A percentile compares a stretch with the other conserved stretches of the same genome.
phyloP scores from a whole-genome alignment of 2,113 vertebrate species.

The Chaetodon auriga region DNA sequence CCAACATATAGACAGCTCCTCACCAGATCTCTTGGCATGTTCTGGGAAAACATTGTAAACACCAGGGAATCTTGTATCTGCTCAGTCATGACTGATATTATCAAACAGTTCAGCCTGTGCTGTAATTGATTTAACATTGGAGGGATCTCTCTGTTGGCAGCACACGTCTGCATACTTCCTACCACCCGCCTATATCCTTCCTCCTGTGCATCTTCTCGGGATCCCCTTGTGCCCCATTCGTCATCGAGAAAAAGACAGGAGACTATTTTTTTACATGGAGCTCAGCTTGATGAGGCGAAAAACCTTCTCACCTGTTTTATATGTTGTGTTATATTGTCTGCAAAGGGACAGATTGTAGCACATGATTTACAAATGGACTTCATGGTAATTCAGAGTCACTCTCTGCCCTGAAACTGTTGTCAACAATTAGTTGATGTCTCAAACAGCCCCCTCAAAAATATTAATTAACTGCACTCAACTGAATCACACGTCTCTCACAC shows the following conservation, averaged over 20 bases:
- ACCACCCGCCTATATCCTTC: background rate
- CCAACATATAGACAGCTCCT: conserved; percentile 50
- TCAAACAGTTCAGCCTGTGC: conserved; percentile 39
- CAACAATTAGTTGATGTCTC: conserved; percentile 14
- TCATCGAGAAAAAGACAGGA: background rate
- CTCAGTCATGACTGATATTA: conserved; percentile 52
- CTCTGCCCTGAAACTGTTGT: conserved; percentile 5
- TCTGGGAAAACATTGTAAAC: conserved; percentile 44
- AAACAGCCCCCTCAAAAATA: background rate
- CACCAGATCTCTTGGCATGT: conserved; percentile 46
- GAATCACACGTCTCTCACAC: background rate
- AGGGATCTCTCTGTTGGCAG: conserved; percentile 26
- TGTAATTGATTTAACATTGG: conserved; percentile 49
- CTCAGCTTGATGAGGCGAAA: background rate
- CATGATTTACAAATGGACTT: background rate
- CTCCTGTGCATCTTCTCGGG: background rate
- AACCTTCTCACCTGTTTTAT: background rate
- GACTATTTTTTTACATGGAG: background rate
- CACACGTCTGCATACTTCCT: background rate
- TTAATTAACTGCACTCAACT: background rate
- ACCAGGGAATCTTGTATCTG: conserved; percentile 45
- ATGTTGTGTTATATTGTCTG: background rate
- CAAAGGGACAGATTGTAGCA: background rate
- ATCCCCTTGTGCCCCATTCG: background rate
- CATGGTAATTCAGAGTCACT: conserved; percentile 4